Evolutionary conservation across 2,113 vertebrate genomes (phyloP).

Genomic region (Elephas maximus): DNA sequence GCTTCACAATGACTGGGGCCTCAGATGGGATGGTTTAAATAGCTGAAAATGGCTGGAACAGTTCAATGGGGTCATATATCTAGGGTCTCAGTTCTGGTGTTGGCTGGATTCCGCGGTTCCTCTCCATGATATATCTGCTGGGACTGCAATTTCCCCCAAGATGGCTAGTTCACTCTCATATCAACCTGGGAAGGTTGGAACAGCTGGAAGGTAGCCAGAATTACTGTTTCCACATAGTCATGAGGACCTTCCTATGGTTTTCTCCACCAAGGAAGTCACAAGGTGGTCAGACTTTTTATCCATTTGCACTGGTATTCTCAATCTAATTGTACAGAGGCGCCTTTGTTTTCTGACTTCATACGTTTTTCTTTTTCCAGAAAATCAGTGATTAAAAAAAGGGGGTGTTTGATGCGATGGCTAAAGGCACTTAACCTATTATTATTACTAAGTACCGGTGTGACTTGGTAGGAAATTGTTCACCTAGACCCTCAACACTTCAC

Average conservation of each 20-base stretch:
- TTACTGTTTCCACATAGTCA: not conserved
- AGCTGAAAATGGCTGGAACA: not conserved
- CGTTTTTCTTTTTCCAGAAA: not conserved
- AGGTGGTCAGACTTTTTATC: too few species aligned
- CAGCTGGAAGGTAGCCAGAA: not conserved
- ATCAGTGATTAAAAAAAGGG: not conserved
- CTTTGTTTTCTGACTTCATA: not conserved
- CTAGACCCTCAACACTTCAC: not conserved
- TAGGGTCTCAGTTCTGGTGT: not conserved
- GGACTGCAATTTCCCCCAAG: not conserved
- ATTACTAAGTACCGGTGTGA: not conserved
- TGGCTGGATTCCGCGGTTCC: not conserved
- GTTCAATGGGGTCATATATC: not conserved
- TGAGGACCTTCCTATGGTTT: not conserved
- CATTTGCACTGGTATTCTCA: rapidly evolving
- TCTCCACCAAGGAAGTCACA: not conserved
- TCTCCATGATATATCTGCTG: not conserved
- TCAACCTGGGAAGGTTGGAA: not conserved
- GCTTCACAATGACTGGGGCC: not conserved
- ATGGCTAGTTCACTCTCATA: not conserved
- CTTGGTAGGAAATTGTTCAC: not conserved
- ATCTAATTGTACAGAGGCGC: too few species aligned
- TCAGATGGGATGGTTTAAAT: not conserved
- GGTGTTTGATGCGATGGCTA: not conserved
- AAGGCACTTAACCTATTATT: not conserved